Percentiles rank a stretch among this genome's conserved stretches.
Conservation (phyloP, 2,113 vertebrate genomes). For the Verasper variegatus region DNA sequence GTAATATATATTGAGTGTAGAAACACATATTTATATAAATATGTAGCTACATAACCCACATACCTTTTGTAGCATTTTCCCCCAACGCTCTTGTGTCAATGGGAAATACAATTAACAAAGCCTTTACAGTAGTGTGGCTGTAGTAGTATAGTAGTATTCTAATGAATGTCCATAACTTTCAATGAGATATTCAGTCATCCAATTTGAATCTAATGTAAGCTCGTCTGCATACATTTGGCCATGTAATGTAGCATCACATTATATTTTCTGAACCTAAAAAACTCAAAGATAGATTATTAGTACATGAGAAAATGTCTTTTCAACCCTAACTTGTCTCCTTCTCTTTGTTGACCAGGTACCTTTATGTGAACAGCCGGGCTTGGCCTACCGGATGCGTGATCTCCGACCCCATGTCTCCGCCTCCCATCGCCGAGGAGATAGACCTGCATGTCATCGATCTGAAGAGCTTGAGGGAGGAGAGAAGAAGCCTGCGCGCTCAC, state of each 20-base stretch:
- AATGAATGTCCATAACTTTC: not conserved
- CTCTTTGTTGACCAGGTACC: slow-evolving; percentile 82
- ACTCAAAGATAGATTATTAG: too few species aligned
- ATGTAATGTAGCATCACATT: not conserved
- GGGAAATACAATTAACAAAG: too few species aligned
- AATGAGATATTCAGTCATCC: too few species aligned
- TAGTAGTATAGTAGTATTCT: too few species aligned
- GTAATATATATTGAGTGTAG: too few species aligned
- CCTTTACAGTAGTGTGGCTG: too few species aligned
- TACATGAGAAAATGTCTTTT: too few species aligned
- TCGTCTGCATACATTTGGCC: not conserved
- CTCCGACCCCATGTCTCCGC: slow-evolving; percentile 94
- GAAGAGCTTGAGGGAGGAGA: slow-evolving; percentile 93
- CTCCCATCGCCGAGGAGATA: slow-evolving; percentile 95
- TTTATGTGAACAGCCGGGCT: slow-evolving; percentile 96
- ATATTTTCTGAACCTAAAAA: not conserved
- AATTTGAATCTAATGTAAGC: too few species aligned
- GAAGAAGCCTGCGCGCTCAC: slow-evolving; percentile 89
- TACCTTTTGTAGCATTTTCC: too few species aligned
- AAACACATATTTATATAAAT: too few species aligned
- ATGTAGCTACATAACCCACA: too few species aligned
- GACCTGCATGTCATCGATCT: slow-evolving; percentile 95
- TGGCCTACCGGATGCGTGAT: slow-evolving; percentile 93
- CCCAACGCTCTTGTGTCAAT: too few species aligned
- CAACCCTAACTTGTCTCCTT: not conserved